Conservation (phyloP, 2,797 vertebrate species). For the Mus minutoides region DNA sequence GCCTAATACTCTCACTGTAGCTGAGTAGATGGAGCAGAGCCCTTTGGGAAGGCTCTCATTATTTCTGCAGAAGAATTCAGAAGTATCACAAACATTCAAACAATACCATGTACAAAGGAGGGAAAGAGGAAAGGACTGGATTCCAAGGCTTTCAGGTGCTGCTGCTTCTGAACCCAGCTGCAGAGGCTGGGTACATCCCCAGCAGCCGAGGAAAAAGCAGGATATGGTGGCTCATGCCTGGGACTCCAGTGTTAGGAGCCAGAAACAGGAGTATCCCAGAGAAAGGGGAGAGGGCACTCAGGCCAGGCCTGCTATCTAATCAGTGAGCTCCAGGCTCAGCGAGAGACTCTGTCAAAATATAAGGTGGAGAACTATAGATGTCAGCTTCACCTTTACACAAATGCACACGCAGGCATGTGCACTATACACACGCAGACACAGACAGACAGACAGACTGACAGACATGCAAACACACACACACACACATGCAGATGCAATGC, state of each 20-base stretch:
- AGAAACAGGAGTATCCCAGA: not conserved
- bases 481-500: not conserved
- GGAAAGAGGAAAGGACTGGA: not conserved
- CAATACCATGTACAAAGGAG: not conserved
- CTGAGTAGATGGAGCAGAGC: not conserved
- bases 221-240: not conserved
- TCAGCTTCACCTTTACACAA: not conserved
- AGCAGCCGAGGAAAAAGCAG: not conserved
- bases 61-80: not conserved
- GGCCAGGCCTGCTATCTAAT: no score
- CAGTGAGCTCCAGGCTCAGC: not conserved
- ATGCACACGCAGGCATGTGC: not conserved
- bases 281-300: not conserved
- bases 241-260: not conserved
- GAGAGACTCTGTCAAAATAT: not conserved
- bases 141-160: not conserved
- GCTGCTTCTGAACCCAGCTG: not conserved
- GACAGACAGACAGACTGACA: not conserved
- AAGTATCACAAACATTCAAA: not conserved
- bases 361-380: not conserved
- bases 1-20: not conserved
- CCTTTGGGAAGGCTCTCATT: not conserved
- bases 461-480: no score
- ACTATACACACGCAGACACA: not conserved
- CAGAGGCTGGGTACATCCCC: no score